These are phyloP conservation scores for Hypselothyrea guttata DNA, from an alignment of 2,888 invertebrate genomes.

Conservation along the genomic window DNA sequence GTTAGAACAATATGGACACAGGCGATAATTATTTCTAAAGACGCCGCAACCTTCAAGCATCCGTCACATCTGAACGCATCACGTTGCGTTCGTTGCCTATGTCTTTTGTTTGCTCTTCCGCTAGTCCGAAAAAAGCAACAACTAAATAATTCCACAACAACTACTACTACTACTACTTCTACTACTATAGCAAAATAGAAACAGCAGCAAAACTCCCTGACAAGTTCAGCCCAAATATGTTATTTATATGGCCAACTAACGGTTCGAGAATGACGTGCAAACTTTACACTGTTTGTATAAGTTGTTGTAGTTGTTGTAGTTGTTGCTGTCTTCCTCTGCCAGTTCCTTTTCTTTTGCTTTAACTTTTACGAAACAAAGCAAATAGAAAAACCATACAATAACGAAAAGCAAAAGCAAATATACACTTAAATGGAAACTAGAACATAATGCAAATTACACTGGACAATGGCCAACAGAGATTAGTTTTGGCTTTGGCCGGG, in stretches of 20 bases:
- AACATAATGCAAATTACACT: conserved; percentile 61
- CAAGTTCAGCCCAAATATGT: conserved; percentile 52
- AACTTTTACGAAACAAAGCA: conserved; percentile 26
- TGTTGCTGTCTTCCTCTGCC: not conserved
- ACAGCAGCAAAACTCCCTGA: conserved; percentile 15
- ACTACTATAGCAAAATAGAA: not conserved
- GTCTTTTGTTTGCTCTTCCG: conserved; percentile 66
- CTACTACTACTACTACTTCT: not conserved
- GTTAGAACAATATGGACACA: conserved; percentile 76
- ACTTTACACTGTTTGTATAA: conserved; percentile 51
- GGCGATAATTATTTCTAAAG: conserved; percentile 71
- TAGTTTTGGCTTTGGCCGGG: conserved; percentile 21
- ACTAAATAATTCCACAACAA: not conserved
- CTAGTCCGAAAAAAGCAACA: conserved; percentile 11
- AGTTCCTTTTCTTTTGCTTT: conserved; percentile 3
- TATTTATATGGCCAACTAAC: conserved; percentile 67
- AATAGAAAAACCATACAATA: conserved; percentile 24
- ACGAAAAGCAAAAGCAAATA: conserved; percentile 46
- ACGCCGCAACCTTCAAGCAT: conserved; percentile 48
- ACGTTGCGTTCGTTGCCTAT: conserved; percentile 45
- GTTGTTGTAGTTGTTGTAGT: conserved; percentile 17
- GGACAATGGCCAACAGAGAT: conserved; percentile 51
- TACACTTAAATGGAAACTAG: conserved; percentile 52
- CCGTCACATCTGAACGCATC: conserved; percentile 17
- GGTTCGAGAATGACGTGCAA: conserved; percentile 52